phyloP scores from a whole-genome alignment of 2,888 invertebrate species.

The Perizoma affinitatum region DNA sequence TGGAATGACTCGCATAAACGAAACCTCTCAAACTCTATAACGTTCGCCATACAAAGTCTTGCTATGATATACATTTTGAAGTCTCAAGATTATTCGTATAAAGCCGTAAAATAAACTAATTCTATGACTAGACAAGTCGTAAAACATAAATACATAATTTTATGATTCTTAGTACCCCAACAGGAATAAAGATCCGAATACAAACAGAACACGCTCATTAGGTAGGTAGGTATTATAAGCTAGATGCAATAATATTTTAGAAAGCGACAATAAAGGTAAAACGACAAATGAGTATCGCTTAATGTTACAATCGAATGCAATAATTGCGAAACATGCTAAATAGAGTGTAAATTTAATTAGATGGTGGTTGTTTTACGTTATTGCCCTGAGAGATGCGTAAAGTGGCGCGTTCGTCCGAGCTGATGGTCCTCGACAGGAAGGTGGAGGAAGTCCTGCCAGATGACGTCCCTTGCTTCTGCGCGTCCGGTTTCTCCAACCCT shows the following conservation, averaged over 20 bases:
- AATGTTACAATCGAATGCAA: slow-evolving; percentile 13
- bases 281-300: not conserved
- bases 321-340: slow-evolving; percentile 12
- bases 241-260: not conserved
- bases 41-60: too few species aligned
- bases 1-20: too few species aligned
- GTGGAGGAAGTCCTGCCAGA: slow-evolving; percentile 75
- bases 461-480: slow-evolving; percentile 68
- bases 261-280: not conserved
- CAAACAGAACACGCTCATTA: slow-evolving; percentile 3
- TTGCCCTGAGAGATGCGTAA: slow-evolving; percentile 61
- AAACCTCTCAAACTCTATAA: too few species aligned
- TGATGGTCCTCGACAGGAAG: slow-evolving; percentile 74
- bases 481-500: slow-evolving; percentile 74
- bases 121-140: slow-evolving; percentile 43
- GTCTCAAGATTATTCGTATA: slow-evolving; percentile 13
- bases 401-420: slow-evolving; percentile 68
- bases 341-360: slow-evolving; percentile 13
- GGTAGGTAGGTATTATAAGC: not conserved
- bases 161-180: not conserved
- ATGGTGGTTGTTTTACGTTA: slow-evolving; percentile 54
- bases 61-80: not conserved
- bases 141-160: slow-evolving; percentile 9
- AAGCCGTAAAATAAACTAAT: slow-evolving; percentile 25
- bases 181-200: not conserved